Percentiles rank a stretch among this genome's conserved stretches.
These are phyloP conservation scores for Chloroceryle aenea DNA, from an alignment of 2,113 vertebrate species.

Conservation along the genomic window DNA sequence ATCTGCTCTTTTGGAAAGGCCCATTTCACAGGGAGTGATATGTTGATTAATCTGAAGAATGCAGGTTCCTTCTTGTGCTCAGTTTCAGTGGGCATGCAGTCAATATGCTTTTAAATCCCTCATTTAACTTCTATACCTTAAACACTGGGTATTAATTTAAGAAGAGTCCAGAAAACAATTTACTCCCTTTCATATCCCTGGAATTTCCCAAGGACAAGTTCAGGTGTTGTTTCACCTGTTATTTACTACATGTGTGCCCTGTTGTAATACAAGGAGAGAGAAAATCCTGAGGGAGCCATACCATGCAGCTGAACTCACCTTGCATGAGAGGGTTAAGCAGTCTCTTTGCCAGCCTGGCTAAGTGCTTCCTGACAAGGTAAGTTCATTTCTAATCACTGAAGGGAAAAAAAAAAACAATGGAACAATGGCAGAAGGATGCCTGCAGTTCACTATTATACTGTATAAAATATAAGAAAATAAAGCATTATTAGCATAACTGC, in stretches of 20 bases:
- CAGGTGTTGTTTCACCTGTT: neutral
- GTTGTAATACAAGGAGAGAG: neutral
- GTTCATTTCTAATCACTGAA: neutral
- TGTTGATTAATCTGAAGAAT: neutral
- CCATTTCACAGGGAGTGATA: neutral
- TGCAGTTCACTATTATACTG: neutral
- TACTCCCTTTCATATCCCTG: neutral
- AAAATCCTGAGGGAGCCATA: neutral
- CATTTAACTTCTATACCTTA: neutral
- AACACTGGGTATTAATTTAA: neutral
- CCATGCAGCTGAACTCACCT: neutral
- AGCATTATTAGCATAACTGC: neutral
- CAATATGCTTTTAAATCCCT: neutral
- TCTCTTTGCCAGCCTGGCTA: neutral
- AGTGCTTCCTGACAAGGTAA: neutral
- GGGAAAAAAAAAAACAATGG: constrained; percentile 17
- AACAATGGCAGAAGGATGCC: neutral
- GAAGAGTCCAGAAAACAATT: neutral
- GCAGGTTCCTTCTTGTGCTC: neutral
- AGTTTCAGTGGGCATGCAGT: neutral
- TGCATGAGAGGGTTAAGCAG: neutral
- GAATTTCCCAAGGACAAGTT: neutral
- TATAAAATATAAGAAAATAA: neutral
- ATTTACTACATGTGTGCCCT: neutral
- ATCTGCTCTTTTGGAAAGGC: neutral